These are phyloP conservation scores for Rhimphoctona megacephalus DNA, from an alignment of 2,888 invertebrate genomes.

Conservation along the genomic window DNA sequence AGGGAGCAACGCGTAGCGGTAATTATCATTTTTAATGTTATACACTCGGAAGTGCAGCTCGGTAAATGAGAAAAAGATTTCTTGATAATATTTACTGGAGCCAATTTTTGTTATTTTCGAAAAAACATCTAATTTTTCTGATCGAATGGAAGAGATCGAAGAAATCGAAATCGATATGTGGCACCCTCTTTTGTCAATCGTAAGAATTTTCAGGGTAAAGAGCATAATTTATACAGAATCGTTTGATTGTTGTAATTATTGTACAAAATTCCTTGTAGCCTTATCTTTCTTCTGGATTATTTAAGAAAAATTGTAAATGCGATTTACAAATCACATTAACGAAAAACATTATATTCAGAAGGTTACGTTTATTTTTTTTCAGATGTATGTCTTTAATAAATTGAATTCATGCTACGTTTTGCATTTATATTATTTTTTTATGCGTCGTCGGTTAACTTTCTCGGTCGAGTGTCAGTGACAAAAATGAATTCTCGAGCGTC, in stretches of 20 bases:
- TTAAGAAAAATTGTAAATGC: no score
- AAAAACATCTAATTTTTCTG: no score
- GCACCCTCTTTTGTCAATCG: no score
- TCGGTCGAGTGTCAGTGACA: constrained; percentile 2
- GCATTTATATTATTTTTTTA: constrained; percentile 10
- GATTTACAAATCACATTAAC: neutral
- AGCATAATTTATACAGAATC: neutral
- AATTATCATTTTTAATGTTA: no score
- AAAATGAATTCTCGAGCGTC: neutral
- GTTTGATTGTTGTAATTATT: neutral
- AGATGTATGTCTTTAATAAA: neutral
- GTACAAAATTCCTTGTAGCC: neutral
- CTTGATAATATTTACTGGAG: no score
- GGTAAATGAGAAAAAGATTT: no score
- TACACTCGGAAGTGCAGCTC: no score
- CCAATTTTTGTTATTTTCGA: no score
- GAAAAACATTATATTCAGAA: neutral
- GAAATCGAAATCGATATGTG: no score
- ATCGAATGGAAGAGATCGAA: no score
- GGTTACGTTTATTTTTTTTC: neutral
- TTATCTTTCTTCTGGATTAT: no score
- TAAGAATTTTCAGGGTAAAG: neutral
- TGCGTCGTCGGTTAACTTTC: constrained; percentile 12
- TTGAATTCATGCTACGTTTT: neutral
- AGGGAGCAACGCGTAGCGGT: no score